These are phyloP conservation scores for Eupithecia inturbata DNA, from an alignment of 2,888 invertebrate genomes.

Conservation along the genomic window DNA sequence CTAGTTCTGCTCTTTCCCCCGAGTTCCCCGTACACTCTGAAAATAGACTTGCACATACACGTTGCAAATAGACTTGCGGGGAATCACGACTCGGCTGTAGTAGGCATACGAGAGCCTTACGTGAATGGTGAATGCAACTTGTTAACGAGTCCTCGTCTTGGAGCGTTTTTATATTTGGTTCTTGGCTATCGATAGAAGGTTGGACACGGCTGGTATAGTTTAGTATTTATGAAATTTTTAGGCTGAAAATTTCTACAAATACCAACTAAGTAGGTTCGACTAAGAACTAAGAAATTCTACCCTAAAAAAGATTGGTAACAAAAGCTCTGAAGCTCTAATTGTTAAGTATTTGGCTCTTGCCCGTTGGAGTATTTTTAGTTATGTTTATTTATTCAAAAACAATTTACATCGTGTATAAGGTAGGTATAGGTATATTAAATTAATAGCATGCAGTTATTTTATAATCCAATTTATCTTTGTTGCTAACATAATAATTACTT, in stretches of 20 bases:
- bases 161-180: conserved; percentile 35
- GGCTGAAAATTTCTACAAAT: neutral
- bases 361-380: no score
- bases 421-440: no score
- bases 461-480: no score
- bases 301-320: no score
- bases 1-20: neutral
- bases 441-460: no score
- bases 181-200: neutral
- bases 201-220: conserved; percentile 10
- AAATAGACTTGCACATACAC: neutral
- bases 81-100: conserved; percentile 1
- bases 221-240: neutral
- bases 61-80: neutral
- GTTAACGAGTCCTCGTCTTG: conserved; percentile 54
- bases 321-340: no score
- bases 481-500: no score
- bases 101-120: neutral
- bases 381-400: no score
- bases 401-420: no score
- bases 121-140: conserved; percentile 56
- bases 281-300: no score
- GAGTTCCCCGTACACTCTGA: neutral
- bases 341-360: no score
- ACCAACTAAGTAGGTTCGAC: no score